Evolutionary conservation across 1,140 invertebrate species (phyloP).

Genomic region (Cyphomyrmex costatus): DNA sequence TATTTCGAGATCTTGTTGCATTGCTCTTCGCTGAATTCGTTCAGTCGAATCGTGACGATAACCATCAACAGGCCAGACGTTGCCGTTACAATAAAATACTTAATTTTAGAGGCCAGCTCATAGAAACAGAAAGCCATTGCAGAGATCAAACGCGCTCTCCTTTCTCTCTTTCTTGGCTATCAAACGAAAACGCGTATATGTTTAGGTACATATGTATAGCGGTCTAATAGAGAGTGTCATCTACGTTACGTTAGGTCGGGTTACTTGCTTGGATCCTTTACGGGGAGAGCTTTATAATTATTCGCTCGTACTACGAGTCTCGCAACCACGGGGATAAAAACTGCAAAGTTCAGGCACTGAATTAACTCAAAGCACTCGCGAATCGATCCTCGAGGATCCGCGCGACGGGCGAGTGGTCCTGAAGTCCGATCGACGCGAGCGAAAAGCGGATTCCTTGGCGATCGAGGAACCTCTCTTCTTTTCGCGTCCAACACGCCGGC

Average conservation of each 20-base stretch:
- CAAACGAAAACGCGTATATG: constrained; percentile 28
- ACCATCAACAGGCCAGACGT: constrained; percentile 63
- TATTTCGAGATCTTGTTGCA: neutral
- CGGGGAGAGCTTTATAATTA: constrained; percentile 39
- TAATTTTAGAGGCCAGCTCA: constrained; percentile 74
- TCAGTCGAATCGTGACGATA: constrained; percentile 40
- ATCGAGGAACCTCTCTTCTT: constrained; percentile 17
- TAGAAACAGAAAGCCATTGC: constrained; percentile 66
- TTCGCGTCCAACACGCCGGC: constrained; percentile 9
- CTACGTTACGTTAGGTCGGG: constrained; percentile 55
- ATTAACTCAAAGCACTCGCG: constrained; percentile 76
- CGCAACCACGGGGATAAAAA: constrained; percentile 68
- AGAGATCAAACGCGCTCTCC: constrained; percentile 30
- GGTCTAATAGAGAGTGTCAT: constrained; percentile 44
- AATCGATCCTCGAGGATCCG: constrained; percentile 47
- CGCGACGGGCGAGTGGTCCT: constrained; percentile 52
- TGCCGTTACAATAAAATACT: constrained; percentile 61
- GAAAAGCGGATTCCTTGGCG: constrained; percentile 5
- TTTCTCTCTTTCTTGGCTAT: constrained; percentile 12
- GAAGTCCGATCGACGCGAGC: constrained; percentile 37
- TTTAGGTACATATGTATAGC: constrained; percentile 62
- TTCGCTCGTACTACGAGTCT: constrained; percentile 52
- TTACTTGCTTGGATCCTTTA: constrained; percentile 38
- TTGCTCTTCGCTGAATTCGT: neutral
- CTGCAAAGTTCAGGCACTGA: constrained; percentile 77